These are phyloP conservation scores for Drosophila macrothrix DNA, from an alignment of 2,888 invertebrate genomes.

Conservation along the genomic window DNA sequence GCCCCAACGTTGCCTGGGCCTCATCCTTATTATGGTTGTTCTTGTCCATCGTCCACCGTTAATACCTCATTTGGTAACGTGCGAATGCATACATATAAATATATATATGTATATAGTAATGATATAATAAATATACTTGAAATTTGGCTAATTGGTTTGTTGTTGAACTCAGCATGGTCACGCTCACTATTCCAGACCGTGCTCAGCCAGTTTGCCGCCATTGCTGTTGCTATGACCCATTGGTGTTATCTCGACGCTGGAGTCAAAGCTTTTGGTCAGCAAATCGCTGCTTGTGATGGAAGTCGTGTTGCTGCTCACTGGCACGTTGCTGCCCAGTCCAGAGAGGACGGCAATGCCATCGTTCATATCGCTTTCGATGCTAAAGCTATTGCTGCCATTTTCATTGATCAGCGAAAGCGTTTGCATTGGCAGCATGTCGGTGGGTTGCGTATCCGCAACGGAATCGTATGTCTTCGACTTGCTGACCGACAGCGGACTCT, in stretches of 20 bases:
- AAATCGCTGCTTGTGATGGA: conserved; percentile 82
- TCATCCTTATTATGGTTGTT: conserved; percentile 25
- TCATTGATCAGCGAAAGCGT: conserved; percentile 81
- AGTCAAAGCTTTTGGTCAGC: conserved; percentile 82
- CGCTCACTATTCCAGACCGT: conserved; percentile 57
- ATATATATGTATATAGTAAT: conserved; percentile 41
- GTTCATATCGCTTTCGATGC: conserved; percentile 81
- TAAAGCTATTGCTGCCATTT: conserved; percentile 82
- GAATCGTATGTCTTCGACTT: conserved; percentile 71
- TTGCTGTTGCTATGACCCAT: conserved; percentile 69
- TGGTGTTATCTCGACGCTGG: conserved; percentile 78
- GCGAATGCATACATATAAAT: conserved; percentile 47
- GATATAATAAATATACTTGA: conserved; percentile 63
- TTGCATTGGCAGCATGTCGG: conserved; percentile 83
- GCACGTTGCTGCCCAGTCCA: conserved; percentile 41
- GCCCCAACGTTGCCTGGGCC: conserved; percentile 30
- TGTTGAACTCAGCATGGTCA: conserved; percentile 33
- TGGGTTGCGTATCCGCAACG: conserved; percentile 61
- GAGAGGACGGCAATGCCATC: conserved; percentile 66
- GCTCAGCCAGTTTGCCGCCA: conserved; percentile 65
- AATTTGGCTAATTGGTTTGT: conserved; percentile 69
- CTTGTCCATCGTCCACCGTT: conserved; percentile 36
- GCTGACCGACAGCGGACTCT: conserved; percentile 63
- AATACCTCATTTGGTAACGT: conserved; percentile 67
- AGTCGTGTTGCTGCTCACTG: conserved; percentile 68